Evolutionary conservation across 2,888 invertebrate species (phyloP), one percentile per base, ranked within the genome.

Genomic region (Eurytoma californica): DNA sequence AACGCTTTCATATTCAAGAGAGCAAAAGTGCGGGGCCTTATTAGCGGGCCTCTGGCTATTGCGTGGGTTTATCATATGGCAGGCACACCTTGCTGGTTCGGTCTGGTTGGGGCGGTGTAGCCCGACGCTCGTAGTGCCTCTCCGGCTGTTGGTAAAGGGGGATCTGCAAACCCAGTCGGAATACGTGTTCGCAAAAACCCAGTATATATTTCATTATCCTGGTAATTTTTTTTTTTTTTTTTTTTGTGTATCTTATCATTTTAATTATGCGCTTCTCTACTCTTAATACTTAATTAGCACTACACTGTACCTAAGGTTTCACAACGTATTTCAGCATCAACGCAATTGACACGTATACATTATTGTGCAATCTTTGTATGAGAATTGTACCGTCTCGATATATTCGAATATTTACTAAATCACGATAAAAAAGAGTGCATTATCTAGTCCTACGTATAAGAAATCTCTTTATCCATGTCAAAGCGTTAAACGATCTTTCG

Each of bases 101-200:
- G 89, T 90, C 90, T 89, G 90, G 90, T 89, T 90, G 88, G 88
- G 90, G 89, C 88, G 89, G 90, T 87, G 90, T 89, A 86, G 90
- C 89, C 89, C 90, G 89, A 85, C 90, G 89, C 90, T 90, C 90
- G 90, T 90, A 90, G 90, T 90, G 91, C 88, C 92, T 92, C 91
- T 92, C 91, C 90, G 92, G 92, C 91, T 92, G 92, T 92, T 92
- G 92, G 91, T 92, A 92, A 92, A 92, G 92, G 91, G 92, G 92
- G 90, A 92, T 92, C 92, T 92, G 92, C 90, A 90, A 90, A 90
- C 87, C 90, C 90, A 89, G 87, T 89, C 87, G 88, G 86, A 89
- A 89, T 79, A 70, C 86, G 88, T 88, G 89, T 89, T 88, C 89
- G 88, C 89, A 89, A 87, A 90, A 88, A 74, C 91, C 91, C 91